Evolutionary conservation across 2,113 vertebrate genomes (phyloP), one percentile per base, ranked within the genome.

Genomic region (Melanostigma gelatinosum): DNA sequence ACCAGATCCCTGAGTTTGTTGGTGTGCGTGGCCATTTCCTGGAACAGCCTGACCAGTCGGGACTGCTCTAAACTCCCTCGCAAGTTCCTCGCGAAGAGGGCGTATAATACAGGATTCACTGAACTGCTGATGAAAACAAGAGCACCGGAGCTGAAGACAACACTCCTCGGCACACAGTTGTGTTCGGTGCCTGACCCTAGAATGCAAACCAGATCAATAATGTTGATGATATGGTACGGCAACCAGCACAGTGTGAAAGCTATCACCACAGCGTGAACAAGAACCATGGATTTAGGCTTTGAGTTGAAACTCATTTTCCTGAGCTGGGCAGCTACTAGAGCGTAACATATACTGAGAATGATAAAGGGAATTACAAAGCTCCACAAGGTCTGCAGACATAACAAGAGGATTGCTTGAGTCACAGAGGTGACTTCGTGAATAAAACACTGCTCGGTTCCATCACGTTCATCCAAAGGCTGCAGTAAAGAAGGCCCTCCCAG

Each of bases 121-220:
- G 90, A 91, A 38, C 89, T 94, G 74, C 90, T 94, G 27, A 94
- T 89, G 62, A 94, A 94, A 8, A 65, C 85, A 34, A 94, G 75
- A 0, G 93, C 90, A 12, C 92, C 92, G 29, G 78, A 72, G 29
- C 79, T 72, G 1, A 65, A 84, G 42, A 82, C 18, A 18, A 86
- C 3, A 54, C 68, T 68, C 55, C 38, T 0, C 0, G 78, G 65
- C 1, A 88, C 48, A 40, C 73, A 86, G 7, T 64, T 1, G 1
- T 50, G 1, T 0, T 36, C 54, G 24, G 18, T 8, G 20, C 12
- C 65, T 54, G 44, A 32, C 5, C 1, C 6, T 3, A 87, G 68
- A 36, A 86, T 52, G 18, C 72, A 79, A 36, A 77, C 54, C 11
- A 88, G 8, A 12, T 57, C 44, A 27, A 76, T 27, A 3, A 92